Conservation (phyloP, 2,797 vertebrate species). For the Enteromius treurensis region DNA sequence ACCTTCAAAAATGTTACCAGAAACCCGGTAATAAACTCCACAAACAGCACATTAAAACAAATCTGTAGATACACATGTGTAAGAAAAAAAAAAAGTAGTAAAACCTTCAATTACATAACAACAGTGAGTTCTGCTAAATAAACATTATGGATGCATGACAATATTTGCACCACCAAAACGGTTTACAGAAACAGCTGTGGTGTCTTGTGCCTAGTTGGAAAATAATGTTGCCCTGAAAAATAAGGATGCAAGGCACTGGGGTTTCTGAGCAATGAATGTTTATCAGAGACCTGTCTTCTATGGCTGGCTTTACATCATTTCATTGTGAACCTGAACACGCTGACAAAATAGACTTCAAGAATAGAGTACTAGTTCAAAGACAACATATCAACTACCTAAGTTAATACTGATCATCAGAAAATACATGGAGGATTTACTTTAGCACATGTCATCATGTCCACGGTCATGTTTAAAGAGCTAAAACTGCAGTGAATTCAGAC, state of each 20-base stretch:
- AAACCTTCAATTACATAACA: not conserved
- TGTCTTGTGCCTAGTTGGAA: slow-evolving; percentile 20
- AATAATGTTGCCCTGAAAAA: slow-evolving; percentile 31
- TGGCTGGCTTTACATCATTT: slow-evolving; percentile 33
- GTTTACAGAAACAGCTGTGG: not conserved
- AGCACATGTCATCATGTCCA: slow-evolving; percentile 16
- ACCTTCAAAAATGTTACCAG: not conserved
- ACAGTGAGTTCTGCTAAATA: not conserved
- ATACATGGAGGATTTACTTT: slow-evolving; percentile 45
- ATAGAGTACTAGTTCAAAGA: slow-evolving; percentile 22
- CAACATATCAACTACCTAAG: not conserved
- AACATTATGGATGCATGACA: not conserved
- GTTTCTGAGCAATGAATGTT: slow-evolving; percentile 24
- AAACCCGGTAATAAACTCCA: slow-evolving; percentile 5
- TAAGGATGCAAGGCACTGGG: slow-evolving; percentile 44
- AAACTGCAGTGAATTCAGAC: slow-evolving; percentile 13
- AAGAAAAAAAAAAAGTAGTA: not conserved
- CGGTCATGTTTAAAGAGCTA: not conserved
- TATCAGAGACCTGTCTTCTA: not conserved
- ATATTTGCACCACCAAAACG: not conserved
- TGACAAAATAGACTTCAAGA: not conserved
- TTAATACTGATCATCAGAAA: slow-evolving; percentile 44
- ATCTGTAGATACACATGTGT: not conserved
- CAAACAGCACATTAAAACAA: not conserved
- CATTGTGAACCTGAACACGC: slow-evolving; percentile 21